phyloP scores from a whole-genome alignment of 2,888 invertebrate genomes.

The Colletes collaris region DNA sequence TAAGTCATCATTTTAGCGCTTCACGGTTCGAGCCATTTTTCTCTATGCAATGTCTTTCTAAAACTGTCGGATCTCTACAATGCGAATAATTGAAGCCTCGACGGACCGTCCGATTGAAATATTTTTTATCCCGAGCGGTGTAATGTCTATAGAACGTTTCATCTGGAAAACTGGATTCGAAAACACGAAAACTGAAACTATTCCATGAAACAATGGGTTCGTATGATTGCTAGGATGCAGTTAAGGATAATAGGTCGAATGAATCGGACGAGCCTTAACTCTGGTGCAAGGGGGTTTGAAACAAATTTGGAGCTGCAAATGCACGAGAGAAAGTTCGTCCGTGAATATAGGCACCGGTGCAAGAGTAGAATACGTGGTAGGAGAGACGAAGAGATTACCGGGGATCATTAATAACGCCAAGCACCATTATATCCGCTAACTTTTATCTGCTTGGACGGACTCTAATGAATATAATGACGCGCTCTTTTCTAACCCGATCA shows the following conservation, averaged over 20 bases:
- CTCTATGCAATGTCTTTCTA: too few species aligned
- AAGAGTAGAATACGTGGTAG: constrained; percentile 36
- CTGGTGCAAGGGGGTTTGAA: constrained; percentile 57
- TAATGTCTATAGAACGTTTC: constrained; percentile 2
- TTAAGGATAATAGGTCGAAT: constrained; percentile 69
- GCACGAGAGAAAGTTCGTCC: constrained; percentile 61
- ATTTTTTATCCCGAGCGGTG: background rate
- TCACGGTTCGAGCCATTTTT: too few species aligned
- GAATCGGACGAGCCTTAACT: constrained; percentile 68
- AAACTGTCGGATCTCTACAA: background rate
- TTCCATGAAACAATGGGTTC: constrained; percentile 58
- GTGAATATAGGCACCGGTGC: constrained; percentile 45
- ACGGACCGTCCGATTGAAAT: background rate
- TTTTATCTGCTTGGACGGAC: constrained; percentile 74
- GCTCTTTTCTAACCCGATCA: constrained; percentile 57
- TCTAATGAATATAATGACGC: constrained; percentile 74
- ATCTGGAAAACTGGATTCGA: constrained; percentile 27
- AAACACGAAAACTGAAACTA: constrained; percentile 49
- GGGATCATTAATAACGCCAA: constrained; percentile 69
- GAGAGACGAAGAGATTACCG: constrained; percentile 66
- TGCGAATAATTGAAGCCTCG: background rate
- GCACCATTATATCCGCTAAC: constrained; percentile 71
- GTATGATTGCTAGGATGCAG: constrained; percentile 64
- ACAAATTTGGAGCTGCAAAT: constrained; percentile 69
- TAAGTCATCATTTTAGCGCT: too few species aligned